A percentile compares a stretch with the other conserved stretches of the same genome.
These are phyloP conservation scores for Frankliniella intonsa DNA, from an alignment of 2,888 invertebrate genomes.

Conservation along the genomic window DNA sequence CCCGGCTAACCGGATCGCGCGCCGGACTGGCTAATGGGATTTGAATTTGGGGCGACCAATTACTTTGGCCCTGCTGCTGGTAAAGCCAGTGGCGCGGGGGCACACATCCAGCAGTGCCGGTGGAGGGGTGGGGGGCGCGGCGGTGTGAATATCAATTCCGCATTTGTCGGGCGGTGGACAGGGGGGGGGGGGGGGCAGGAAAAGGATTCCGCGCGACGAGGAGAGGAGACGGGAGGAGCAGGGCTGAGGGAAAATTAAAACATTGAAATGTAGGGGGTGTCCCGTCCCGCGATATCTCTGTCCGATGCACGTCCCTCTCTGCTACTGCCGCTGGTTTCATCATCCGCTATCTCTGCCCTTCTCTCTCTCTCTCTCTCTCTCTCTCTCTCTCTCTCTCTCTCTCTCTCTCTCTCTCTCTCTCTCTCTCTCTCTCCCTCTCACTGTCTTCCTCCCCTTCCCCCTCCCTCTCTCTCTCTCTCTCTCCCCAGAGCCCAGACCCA, in stretches of 20 bases:
- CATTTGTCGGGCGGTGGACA: not conserved
- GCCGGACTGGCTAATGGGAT: not conserved
- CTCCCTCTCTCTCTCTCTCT: not conserved
- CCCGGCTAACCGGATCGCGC: no score
- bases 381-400: not conserved
- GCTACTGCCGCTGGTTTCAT: not conserved
- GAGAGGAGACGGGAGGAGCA: not conserved
- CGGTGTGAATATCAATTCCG: slow-evolving; percentile 7
- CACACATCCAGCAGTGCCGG: not conserved
- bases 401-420: not conserved
- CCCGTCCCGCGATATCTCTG: no score
- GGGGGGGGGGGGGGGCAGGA: not conserved
- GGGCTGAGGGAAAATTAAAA: slow-evolving; percentile 11
- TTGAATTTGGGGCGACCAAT: not conserved
- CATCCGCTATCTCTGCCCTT: not conserved
- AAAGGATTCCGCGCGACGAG: no score
- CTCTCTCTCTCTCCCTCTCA: not conserved
- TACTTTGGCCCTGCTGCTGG: not conserved
- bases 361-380: not conserved
- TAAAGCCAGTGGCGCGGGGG: not conserved
- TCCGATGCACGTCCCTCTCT: not conserved
- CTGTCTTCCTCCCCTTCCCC: not conserved
- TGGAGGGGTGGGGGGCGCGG: not conserved
- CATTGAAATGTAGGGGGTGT: slow-evolving; percentile 2
- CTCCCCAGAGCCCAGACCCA: not conserved